Evolutionary conservation across 2,888 invertebrate genomes (phyloP).

Genomic region (Tenthredo scrophulariae): DNA sequence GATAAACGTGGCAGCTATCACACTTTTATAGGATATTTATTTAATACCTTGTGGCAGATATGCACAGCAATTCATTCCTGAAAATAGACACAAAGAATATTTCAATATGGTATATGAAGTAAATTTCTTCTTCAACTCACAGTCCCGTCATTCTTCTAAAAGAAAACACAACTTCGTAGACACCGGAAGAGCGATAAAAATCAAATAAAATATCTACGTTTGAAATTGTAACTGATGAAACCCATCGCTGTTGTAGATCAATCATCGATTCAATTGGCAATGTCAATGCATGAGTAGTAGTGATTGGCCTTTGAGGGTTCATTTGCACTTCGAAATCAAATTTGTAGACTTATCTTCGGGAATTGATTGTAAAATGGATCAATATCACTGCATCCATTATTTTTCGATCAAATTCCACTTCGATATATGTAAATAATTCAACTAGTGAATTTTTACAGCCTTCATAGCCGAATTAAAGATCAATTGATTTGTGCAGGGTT

Average conservation of each 20-base stretch:
- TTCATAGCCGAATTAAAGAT: too few relatives aligned
- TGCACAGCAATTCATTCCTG: not conserved
- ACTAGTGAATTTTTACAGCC: too few relatives aligned
- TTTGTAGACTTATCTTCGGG: not conserved
- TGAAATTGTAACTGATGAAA: not conserved
- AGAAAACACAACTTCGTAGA: not conserved
- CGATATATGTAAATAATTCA: too few relatives aligned
- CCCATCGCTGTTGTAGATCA: not conserved
- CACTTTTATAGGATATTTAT: not conserved
- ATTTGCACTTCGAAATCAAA: not conserved
- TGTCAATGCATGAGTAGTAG: not conserved
- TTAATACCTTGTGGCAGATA: not conserved
- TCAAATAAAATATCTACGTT: not conserved
- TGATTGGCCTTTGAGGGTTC: not conserved
- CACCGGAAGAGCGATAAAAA: not conserved
- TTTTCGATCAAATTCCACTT: too few relatives aligned
- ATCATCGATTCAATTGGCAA: not conserved
- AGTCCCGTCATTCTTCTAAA: not conserved
- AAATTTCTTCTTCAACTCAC: too few relatives aligned
- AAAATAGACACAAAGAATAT: not conserved
- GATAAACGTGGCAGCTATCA: constrained; percentile 54
- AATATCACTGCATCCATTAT: not conserved
- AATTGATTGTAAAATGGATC: not conserved
- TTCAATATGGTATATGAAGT: not conserved
- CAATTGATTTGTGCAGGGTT: too few relatives aligned